A percentile compares a stretch with the other conserved stretches of the same genome.
Evolutionary conservation across 2,888 invertebrate genomes (phyloP).

Genomic region (Folsomia manolachei): DNA sequence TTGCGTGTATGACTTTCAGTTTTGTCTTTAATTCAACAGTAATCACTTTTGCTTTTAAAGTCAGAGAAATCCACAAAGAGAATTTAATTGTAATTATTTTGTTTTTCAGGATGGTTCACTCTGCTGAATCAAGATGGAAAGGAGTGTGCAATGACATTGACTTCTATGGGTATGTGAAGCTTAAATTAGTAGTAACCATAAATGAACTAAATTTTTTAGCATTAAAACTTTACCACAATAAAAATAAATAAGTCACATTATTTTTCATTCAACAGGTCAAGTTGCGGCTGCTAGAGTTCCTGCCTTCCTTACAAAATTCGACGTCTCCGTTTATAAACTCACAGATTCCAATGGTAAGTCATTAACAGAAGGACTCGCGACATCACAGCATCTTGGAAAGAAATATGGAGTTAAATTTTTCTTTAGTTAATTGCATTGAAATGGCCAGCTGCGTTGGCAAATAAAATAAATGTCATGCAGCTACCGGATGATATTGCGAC

Average conservation of each 20-base stretch:
- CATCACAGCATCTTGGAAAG: neutral
- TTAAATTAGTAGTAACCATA: no score
- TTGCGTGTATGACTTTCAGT: neutral
- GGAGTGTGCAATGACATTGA: constrained; percentile 47
- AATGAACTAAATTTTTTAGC: no score
- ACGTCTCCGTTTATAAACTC: constrained; percentile 62
- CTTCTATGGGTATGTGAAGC: no score
- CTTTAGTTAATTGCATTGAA: no score
- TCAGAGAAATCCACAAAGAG: no score
- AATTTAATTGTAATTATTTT: neutral
- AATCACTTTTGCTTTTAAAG: no score
- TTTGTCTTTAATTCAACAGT: neutral
- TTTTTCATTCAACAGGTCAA: constrained; percentile 53
- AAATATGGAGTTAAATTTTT: no score
- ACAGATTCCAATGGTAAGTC: constrained; percentile 51
- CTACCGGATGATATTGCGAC: neutral
- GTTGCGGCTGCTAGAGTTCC: constrained; percentile 64
- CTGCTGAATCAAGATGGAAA: constrained; percentile 45
- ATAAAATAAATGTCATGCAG: neutral
- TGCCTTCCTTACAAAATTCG: constrained; percentile 65
- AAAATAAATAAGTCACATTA: no score
- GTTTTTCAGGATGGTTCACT: constrained; percentile 47
- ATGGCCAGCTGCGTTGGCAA: neutral
- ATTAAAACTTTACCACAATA: no score
- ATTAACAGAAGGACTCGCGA: neutral